Percentiles rank a stretch among this genome's conserved stretches.
These are phyloP conservation scores for Saccostrea glomerata DNA, from an alignment of 1,140 invertebrate genomes.

Conservation along the genomic window DNA sequence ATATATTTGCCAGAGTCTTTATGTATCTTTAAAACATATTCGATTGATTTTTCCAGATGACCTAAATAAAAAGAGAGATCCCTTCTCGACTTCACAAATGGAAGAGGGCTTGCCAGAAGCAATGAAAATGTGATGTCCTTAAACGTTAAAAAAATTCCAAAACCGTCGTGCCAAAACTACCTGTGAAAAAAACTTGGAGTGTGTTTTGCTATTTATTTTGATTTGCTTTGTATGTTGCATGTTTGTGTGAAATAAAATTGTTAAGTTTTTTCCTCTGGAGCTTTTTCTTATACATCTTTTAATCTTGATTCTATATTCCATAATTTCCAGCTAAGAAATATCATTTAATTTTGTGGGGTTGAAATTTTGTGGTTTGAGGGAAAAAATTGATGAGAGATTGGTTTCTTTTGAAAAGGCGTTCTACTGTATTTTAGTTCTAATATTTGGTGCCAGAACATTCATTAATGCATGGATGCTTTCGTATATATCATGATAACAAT, in stretches of 20 bases:
- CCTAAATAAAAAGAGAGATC: constrained; percentile 44
- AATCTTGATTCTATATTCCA: too few relatives aligned
- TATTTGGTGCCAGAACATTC: too few relatives aligned
- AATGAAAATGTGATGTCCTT: constrained; percentile 20
- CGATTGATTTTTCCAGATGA: constrained; percentile 42
- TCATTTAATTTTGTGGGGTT: too few relatives aligned
- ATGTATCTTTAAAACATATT: not conserved
- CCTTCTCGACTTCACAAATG: constrained; percentile 22
- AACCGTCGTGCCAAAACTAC: not conserved
- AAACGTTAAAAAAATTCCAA: not conserved
- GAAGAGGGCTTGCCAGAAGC: constrained; percentile 35
- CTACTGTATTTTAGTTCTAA: too few relatives aligned
- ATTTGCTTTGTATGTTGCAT: not conserved
- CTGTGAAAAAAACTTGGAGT: not conserved
- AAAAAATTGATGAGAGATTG: too few relatives aligned
- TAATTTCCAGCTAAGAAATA: too few relatives aligned
- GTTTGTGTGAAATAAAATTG: not conserved
- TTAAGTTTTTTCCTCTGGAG: not conserved
- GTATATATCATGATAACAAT: too few relatives aligned
- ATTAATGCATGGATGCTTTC: too few relatives aligned
- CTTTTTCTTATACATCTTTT: too few relatives aligned
- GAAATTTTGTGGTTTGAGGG: too few relatives aligned
- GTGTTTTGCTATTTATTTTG: not conserved
- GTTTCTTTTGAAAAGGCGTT: too few relatives aligned
- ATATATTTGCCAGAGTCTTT: not conserved